Conservation (phyloP, 2,113 vertebrate genomes). For the Podarcis muralis region DNA sequence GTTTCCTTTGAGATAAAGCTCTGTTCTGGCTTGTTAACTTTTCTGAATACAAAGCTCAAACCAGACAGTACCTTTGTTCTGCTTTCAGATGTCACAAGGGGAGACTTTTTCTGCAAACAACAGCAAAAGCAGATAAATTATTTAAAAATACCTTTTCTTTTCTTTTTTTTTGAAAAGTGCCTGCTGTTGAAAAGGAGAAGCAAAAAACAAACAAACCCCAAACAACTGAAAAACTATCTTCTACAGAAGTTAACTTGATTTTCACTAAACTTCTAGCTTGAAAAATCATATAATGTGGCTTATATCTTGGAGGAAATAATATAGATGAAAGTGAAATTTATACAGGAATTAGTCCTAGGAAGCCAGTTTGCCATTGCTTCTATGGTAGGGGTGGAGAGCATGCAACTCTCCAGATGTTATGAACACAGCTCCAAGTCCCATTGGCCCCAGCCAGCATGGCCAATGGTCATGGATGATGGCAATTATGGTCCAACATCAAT, state of each 20-base stretch:
- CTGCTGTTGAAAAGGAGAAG: conserved; percentile 8
- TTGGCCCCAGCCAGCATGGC: not conserved
- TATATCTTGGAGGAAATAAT: not conserved
- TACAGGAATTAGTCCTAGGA: not conserved
- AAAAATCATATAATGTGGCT: not conserved
- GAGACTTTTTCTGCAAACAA: not conserved
- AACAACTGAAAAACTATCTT: not conserved
- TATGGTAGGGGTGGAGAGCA: not conserved
- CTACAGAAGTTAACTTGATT: not conserved
- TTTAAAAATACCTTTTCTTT: not conserved
- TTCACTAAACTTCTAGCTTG: too few relatives aligned
- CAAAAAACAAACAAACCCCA: not conserved
- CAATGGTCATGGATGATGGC: not conserved
- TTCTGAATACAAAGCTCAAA: conserved; percentile 7
- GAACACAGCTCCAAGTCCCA: not conserved
- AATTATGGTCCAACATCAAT: too few relatives aligned
- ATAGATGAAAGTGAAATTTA: not conserved
- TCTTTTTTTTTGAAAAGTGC: not conserved
- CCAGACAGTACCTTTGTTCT: not conserved
- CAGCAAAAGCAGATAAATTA: conserved; percentile 2
- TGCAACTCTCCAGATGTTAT: not conserved
- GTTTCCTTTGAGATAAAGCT: not conserved
- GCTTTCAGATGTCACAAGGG: not conserved
- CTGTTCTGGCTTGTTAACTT: not conserved
- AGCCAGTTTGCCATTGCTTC: not conserved